phyloP scores from a whole-genome alignment of 2,888 invertebrate species.

The Trisateles emortualis region DNA sequence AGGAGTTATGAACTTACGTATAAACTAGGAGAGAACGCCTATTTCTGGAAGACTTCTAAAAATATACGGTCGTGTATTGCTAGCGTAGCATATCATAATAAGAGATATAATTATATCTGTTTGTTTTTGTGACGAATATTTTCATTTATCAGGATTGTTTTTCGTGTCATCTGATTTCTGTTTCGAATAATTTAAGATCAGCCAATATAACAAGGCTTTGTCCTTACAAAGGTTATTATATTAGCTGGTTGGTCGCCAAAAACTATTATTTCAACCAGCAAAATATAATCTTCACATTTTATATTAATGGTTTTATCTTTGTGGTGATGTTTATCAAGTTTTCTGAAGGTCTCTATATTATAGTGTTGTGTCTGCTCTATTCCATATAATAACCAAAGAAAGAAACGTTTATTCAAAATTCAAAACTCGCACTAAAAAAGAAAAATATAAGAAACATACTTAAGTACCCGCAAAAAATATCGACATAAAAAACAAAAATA shows the following conservation, averaged over 20 bases:
- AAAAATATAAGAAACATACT: too few species aligned
- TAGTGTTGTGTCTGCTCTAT: too few species aligned
- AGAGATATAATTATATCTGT: conserved; percentile 2
- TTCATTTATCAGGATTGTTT: conserved; percentile 6
- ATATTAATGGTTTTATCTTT: background rate
- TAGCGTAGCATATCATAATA: conserved; percentile 26
- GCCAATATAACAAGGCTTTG: background rate
- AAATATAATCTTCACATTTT: background rate
- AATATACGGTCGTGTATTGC: conserved; percentile 32
- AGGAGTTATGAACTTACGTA: conserved; percentile 36
- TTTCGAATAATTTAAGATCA: conserved; percentile 4
- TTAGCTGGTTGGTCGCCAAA: background rate
- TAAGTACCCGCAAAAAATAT: too few species aligned
- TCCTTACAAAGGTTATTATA: too few species aligned
- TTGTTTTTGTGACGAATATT: conserved; percentile 3
- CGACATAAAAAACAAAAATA: too few species aligned
- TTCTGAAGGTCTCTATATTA: too few species aligned
- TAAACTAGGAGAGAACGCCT: conserved; percentile 36
- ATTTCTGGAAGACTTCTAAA: conserved; percentile 19
- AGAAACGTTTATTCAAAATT: too few species aligned
- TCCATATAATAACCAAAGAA: too few species aligned
- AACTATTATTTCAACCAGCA: background rate
- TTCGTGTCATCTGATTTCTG: conserved; percentile 2
- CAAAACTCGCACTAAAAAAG: too few species aligned
- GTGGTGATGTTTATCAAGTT: too few species aligned